phyloP scores from a whole-genome alignment of 2,113 vertebrate genomes.

The Stercorarius parasiticus region DNA sequence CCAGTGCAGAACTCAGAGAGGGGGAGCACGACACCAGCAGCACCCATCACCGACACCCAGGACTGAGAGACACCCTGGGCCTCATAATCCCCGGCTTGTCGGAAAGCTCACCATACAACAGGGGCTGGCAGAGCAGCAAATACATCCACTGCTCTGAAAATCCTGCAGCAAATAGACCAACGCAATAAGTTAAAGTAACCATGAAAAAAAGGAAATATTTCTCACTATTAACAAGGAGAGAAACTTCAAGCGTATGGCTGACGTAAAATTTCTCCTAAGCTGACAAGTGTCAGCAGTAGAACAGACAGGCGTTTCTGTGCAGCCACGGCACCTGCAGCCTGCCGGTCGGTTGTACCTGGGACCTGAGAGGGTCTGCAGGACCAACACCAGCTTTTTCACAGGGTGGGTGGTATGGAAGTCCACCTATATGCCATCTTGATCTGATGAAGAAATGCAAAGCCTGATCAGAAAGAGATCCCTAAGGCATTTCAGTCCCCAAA shows the following conservation, averaged over 20 bases:
- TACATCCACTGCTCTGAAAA: background rate
- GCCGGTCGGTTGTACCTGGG: fast-evolving
- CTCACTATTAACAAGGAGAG: background rate
- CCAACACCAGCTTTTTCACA: background rate
- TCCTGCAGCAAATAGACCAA: background rate
- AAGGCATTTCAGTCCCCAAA: background rate
- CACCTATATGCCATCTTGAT: background rate
- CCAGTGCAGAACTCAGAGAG: background rate
- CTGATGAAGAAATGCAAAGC: background rate
- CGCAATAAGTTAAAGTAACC: background rate
- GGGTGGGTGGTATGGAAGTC: background rate
- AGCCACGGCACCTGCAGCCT: background rate
- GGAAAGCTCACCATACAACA: background rate
- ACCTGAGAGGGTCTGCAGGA: background rate
- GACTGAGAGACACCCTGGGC: background rate
- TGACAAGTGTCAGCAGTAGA: background rate
- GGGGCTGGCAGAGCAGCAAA: background rate
- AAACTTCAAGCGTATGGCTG: background rate
- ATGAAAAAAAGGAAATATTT: background rate
- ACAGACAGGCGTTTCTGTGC: background rate
- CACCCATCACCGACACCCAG: background rate
- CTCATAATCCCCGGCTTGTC: background rate
- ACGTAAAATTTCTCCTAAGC: background rate
- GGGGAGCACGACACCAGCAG: background rate
- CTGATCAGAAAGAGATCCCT: background rate